Conservation (phyloP, 2,113 vertebrate species). For the Urocynchramus pylzowi region DNA sequence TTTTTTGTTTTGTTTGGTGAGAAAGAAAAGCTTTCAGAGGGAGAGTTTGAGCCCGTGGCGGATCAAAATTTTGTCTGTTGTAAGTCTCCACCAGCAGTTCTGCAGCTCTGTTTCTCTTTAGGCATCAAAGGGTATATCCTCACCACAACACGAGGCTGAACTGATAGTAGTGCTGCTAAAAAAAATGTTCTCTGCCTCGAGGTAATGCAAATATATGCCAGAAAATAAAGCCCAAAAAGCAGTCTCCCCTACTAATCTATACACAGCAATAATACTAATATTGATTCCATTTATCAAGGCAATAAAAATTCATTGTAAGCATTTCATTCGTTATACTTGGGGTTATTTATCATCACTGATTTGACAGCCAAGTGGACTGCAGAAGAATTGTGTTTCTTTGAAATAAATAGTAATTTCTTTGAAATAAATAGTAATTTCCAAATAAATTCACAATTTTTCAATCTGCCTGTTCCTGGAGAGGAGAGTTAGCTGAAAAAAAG, state of each 20-base stretch:
- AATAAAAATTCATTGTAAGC: background rate
- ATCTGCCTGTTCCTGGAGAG: background rate
- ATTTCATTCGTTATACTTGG: background rate
- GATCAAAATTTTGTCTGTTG: conserved; percentile 43
- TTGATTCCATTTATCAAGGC: background rate
- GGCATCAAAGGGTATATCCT: conserved; percentile 14
- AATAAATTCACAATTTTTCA: background rate
- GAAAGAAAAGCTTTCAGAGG: conserved; percentile 27
- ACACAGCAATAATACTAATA: background rate
- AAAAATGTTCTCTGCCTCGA: background rate
- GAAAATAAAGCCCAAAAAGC: background rate
- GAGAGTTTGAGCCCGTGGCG: conserved; percentile 31
- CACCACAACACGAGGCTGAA: background rate
- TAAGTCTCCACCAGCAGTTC: conserved; percentile 47
- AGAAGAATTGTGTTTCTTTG: background rate
- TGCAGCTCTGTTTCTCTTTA: conserved; percentile 7
- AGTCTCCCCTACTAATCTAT: background rate
- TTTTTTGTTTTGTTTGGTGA: background rate
- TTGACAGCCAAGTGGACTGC: background rate
- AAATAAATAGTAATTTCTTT: no score
- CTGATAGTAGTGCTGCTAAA: background rate
- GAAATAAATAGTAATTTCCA: background rate
- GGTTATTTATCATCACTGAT: background rate
- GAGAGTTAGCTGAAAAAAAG: background rate
- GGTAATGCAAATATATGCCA: conserved; percentile 3